phyloP scores from a whole-genome alignment of 1,140 invertebrate genomes.

The Habropoda laboriosa region DNA sequence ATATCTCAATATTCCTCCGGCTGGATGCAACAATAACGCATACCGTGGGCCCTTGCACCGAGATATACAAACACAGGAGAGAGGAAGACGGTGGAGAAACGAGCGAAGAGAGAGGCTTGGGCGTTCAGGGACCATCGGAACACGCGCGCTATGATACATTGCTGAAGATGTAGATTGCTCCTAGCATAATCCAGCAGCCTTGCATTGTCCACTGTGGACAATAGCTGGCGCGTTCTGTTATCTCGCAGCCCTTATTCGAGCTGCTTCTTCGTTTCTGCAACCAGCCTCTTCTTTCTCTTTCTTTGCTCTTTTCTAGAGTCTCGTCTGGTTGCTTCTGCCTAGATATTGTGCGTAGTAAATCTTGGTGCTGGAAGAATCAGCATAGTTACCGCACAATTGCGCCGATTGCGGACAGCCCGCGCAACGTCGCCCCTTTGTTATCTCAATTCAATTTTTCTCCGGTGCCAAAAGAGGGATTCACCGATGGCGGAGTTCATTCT shows the following conservation, averaged over 20 bases:
- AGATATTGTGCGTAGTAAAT: slow-evolving; percentile 33
- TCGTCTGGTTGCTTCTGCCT: slow-evolving; percentile 3
- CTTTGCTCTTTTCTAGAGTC: no score
- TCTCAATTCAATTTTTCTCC: slow-evolving; percentile 27
- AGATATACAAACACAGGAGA: neutral
- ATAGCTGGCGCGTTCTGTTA: slow-evolving; percentile 67
- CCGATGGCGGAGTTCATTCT: neutral
- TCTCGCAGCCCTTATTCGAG: slow-evolving; percentile 53
- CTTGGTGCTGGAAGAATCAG: slow-evolving; percentile 22
- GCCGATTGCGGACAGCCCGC: slow-evolving; percentile 31
- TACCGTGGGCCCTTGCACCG: neutral
- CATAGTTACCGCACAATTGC: slow-evolving; percentile 42
- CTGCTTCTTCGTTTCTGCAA: slow-evolving; percentile 32
- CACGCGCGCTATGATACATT: slow-evolving; percentile 74
- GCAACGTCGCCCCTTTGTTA: slow-evolving; percentile 20
- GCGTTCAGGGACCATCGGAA: slow-evolving; percentile 51
- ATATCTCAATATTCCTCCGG: slow-evolving; percentile 71
- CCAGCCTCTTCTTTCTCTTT: neutral
- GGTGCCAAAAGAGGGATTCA: no score
- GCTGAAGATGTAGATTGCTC: slow-evolving; percentile 78
- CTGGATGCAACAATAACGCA: slow-evolving; percentile 62
- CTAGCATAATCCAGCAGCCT: slow-evolving; percentile 69
- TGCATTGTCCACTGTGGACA: slow-evolving; percentile 76
- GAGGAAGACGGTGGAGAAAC: no score
- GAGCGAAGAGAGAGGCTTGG: slow-evolving; percentile 52